Percentiles rank a stretch among this genome's conserved stretches.
Conservation (phyloP, 1,140 invertebrate genomes). For the Eumaeus atala region DNA sequence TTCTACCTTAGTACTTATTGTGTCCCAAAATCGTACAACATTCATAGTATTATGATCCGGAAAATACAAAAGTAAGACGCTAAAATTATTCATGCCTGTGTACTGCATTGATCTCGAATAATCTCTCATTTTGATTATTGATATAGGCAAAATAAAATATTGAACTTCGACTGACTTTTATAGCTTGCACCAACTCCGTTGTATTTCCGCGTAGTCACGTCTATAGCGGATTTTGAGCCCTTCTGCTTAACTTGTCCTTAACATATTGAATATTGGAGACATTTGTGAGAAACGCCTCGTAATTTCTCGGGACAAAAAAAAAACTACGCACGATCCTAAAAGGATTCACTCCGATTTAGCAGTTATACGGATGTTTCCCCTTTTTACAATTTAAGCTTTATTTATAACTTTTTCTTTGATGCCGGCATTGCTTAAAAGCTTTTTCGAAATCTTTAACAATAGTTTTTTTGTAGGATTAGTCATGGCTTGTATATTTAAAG, state of each 20-base stretch:
- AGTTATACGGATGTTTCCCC: not conserved
- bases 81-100: no score
- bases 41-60: no score
- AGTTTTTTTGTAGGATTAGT: not conserved
- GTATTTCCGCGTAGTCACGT: slow-evolving; percentile 20
- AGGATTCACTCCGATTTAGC: slow-evolving; percentile 12
- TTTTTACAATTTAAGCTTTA: slow-evolving; percentile 9
- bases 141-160: no score
- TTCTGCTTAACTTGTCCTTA: slow-evolving; percentile 45
- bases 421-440: not conserved
- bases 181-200: not conserved
- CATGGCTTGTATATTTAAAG: no score
- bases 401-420: slow-evolving; percentile 2
- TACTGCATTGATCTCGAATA: no score
- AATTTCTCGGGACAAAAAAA: slow-evolving; percentile 19
- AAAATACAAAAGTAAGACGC: no score
- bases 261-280: slow-evolving; percentile 46
- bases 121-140: no score
- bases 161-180: no score
- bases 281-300: slow-evolving; percentile 27
- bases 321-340: slow-evolving; percentile 16
- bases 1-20: no score
- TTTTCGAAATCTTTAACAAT: not conserved
- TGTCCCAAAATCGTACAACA: no score
- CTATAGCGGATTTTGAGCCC: slow-evolving; percentile 26